Conservation (phyloP, 2,797 vertebrate genomes). For the Leuciscus waleckii region DNA sequence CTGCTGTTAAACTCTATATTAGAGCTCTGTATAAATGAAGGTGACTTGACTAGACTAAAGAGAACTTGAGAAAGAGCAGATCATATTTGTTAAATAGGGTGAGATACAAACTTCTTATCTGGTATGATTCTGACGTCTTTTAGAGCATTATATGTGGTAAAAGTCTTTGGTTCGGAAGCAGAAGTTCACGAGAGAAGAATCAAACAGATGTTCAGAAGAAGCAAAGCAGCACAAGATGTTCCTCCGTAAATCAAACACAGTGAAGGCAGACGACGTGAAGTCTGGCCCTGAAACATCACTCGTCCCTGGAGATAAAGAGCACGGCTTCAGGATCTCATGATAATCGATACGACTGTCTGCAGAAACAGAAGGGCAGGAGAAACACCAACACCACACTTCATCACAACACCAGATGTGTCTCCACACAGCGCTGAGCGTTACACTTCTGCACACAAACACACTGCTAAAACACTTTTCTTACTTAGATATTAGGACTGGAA, state of each 20-base stretch:
- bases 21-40: no score
- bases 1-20: no score
- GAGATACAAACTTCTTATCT: background rate
- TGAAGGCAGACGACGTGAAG: slow-evolving; percentile 56
- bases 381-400: background rate
- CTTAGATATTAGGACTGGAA: no score
- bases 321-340: slow-evolving; percentile 52
- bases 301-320: slow-evolving; percentile 53
- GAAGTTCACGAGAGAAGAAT: background rate
- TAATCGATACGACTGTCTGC: slow-evolving; percentile 63
- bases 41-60: no score
- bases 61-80: no score
- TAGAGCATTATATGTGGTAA: background rate
- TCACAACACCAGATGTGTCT: no score
- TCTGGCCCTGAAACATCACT: slow-evolving; percentile 59
- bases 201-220: slow-evolving; percentile 30
- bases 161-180: background rate
- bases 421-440: no score
- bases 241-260: slow-evolving; percentile 56
- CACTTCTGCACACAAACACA: no score
- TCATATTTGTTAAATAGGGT: no score
- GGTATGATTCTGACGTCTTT: background rate
- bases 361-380: slow-evolving; percentile 43
- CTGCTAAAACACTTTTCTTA: no score
- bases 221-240: slow-evolving; percentile 37